A percentile compares a stretch with the other conserved stretches of the same genome.
Conservation (phyloP, 92 coral and sea anemone genomes). For the Pocillopora meandrina region DNA sequence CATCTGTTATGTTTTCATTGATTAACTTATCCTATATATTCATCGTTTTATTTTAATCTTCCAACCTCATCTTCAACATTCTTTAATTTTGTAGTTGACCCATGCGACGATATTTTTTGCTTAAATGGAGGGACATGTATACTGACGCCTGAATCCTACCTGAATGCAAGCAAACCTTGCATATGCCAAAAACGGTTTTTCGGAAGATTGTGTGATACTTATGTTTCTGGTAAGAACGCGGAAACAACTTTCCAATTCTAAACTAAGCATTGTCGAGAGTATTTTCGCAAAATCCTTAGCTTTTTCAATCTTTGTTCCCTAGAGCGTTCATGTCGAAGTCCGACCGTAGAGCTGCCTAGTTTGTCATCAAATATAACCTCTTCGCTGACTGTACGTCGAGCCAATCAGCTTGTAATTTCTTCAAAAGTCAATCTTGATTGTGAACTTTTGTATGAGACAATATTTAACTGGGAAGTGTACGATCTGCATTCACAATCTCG, state of each 20-base stretch:
- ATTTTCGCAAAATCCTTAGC: too few relatives aligned
- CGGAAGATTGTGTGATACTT: slow-evolving; percentile 43
- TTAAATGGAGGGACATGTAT: slow-evolving; percentile 48
- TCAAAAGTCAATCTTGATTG: slow-evolving; percentile 36
- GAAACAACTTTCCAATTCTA: too few relatives aligned
- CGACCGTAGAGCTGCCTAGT: slow-evolving; percentile 36
- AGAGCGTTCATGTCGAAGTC: slow-evolving; percentile 42
- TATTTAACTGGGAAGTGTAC: slow-evolving; percentile 36
- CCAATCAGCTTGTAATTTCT: slow-evolving; percentile 25
- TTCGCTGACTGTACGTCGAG: slow-evolving; percentile 22
- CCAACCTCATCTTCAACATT: background rate
- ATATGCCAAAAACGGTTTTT: slow-evolving; percentile 16
- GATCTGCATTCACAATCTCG: background rate
- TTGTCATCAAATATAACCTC: background rate
- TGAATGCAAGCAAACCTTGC: slow-evolving; percentile 4
- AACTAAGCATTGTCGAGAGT: too few relatives aligned
- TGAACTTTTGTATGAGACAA: slow-evolving; percentile 16
- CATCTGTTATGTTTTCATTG: too few relatives aligned
- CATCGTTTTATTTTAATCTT: too few relatives aligned
- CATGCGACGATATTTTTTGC: slow-evolving; percentile 31
- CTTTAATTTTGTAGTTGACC: slow-evolving; percentile 20
- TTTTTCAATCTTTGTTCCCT: background rate
- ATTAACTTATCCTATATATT: too few relatives aligned
- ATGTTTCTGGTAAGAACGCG: slow-evolving; percentile 29
- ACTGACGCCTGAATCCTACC: background rate